A percentile compares a stretch with the other conserved stretches of the same genome.
These are phyloP conservation scores for Myripristis murdjan DNA, from an alignment of 2,797 vertebrate genomes.

Conservation along the genomic window DNA sequence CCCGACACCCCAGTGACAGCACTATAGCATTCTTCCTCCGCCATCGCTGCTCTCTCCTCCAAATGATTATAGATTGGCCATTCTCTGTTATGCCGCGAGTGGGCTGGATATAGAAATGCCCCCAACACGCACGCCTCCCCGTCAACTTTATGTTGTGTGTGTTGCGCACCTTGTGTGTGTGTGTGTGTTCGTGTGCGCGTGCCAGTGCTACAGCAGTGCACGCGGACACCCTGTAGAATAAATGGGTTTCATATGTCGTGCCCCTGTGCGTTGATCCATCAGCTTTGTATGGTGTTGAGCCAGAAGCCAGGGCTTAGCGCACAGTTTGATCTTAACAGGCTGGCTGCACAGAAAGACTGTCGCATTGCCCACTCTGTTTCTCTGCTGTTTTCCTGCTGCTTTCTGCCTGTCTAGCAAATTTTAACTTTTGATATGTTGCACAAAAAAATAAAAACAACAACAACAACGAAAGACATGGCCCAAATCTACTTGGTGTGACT, in stretches of 20 bases:
- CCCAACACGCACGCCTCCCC: constrained; percentile 43
- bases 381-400: constrained; percentile 19
- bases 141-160: constrained; percentile 48
- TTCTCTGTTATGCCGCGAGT: constrained; percentile 65
- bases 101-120: constrained; percentile 71
- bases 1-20: constrained; percentile 79
- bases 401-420: background rate
- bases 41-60: constrained; percentile 70
- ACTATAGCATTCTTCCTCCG: constrained; percentile 65
- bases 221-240: constrained; percentile 71
- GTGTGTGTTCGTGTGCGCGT: background rate
- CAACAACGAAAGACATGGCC: background rate
- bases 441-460: background rate
- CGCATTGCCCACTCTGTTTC: constrained; percentile 27
- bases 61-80: constrained; percentile 86
- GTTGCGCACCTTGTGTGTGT: constrained; percentile 6
- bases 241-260: constrained; percentile 83
- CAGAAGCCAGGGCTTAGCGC: constrained; percentile 58
- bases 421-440: background rate
- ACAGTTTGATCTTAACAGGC: constrained; percentile 64
- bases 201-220: constrained; percentile 26
- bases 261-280: constrained; percentile 70
- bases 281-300: constrained; percentile 67
- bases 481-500: no score
- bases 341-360: constrained; percentile 40